Conservation (phyloP, 2,797 vertebrate genomes). For the Oreortyx pictus region DNA sequence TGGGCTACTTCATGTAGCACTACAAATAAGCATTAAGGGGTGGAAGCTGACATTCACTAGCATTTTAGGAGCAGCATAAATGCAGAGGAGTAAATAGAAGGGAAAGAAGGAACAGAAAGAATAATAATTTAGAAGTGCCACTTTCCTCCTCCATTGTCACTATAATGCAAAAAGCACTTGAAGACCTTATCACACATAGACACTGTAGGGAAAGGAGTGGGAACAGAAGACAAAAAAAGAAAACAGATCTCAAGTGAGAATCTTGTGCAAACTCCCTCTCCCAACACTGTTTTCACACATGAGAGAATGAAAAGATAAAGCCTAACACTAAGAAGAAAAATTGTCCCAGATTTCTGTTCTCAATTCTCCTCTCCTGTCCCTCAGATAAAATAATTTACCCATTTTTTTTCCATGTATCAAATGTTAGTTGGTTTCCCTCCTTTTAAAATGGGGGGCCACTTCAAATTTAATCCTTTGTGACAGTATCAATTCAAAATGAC, state of each 20-base stretch:
- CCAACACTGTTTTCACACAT: not conserved
- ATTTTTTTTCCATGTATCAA: not conserved
- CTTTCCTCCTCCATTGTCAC: rapidly evolving
- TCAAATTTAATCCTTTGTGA: not conserved
- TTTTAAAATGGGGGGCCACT: not conserved
- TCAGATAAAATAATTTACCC: not conserved
- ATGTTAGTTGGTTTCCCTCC: not conserved
- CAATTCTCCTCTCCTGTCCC: not conserved
- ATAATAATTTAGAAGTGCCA: not conserved
- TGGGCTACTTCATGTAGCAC: not conserved
- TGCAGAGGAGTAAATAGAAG: not conserved
- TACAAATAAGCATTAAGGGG: not conserved
- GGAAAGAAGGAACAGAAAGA: not conserved
- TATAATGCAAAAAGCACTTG: not conserved
- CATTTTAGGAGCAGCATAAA: conserved; percentile 5
- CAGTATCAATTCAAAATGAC: not conserved
- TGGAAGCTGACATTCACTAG: not conserved
- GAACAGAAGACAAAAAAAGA: not conserved
- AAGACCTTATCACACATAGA: not conserved
- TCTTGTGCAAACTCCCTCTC: not conserved
- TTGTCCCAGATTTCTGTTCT: not conserved
- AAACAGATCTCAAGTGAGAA: not conserved
- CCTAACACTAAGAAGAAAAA: not conserved
- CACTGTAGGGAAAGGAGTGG: not conserved
- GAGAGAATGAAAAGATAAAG: not conserved